Conservation (phyloP, 2,113 vertebrate genomes). For the Dolichallabes microphthalmus region DNA sequence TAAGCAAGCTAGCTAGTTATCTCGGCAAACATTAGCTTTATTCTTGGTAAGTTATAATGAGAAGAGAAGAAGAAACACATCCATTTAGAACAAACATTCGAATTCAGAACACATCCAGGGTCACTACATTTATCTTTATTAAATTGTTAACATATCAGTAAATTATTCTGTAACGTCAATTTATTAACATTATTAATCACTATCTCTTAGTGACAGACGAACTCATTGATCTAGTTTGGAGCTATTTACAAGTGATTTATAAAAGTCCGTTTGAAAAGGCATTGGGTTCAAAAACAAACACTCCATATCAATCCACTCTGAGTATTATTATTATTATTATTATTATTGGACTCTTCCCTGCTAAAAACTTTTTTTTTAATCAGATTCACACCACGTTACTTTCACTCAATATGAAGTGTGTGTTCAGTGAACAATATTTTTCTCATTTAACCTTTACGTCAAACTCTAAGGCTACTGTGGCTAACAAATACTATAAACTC, state of each 20-base stretch:
- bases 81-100: not conserved
- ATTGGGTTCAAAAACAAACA: not conserved
- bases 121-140: conserved; percentile 20
- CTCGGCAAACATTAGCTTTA: not conserved
- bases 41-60: not conserved
- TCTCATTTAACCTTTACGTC: not conserved
- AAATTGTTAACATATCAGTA: not conserved
- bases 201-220: not conserved
- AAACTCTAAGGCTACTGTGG: not conserved
- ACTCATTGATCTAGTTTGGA: not conserved
- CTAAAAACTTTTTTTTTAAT: too few relatives aligned
- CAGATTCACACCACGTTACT: not conserved
- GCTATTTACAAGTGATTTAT: not conserved
- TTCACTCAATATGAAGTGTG: not conserved
- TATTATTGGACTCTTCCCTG: too few relatives aligned
- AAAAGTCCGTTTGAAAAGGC: conserved; percentile 16
- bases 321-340: not conserved
- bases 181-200: not conserved
- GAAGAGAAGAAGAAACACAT: not conserved
- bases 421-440: not conserved
- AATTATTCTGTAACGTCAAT: not conserved
- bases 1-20: not conserved
- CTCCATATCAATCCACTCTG: not conserved
- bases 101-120: not conserved
- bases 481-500: not conserved